phyloP scores from a whole-genome alignment of 2,888 invertebrate genomes.

The Andrena praecox region DNA sequence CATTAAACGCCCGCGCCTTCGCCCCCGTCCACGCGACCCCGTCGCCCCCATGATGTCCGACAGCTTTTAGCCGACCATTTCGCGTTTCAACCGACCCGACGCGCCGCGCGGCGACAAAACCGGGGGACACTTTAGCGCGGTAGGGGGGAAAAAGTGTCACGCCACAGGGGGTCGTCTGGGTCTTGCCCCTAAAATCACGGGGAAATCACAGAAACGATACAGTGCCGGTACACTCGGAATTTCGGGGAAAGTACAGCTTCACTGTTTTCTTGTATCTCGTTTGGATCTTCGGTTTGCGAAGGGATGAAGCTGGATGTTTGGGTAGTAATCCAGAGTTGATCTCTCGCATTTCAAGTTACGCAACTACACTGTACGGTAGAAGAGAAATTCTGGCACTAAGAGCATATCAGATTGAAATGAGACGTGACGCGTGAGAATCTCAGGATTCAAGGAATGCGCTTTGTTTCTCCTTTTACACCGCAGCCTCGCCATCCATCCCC shows the following conservation, averaged over 20 bases:
- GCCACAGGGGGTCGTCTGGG: not conserved
- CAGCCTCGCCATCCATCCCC: not conserved
- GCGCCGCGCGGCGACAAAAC: not conserved
- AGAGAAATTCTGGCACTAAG: too few relatives aligned
- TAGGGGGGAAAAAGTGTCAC: not conserved
- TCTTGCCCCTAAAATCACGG: not conserved
- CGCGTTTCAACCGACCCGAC: not conserved
- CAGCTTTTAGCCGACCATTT: constrained; percentile 15
- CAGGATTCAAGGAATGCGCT: not conserved
- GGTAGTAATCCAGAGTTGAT: too few relatives aligned
- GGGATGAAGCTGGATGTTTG: too few relatives aligned
- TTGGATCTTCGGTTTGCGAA: too few relatives aligned
- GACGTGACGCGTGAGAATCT: too few relatives aligned
- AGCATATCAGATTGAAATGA: too few relatives aligned
- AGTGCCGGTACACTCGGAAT: too few relatives aligned
- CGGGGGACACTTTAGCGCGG: not conserved
- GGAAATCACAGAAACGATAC: too few relatives aligned
- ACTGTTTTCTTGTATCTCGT: too few relatives aligned
- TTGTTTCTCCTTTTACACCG: not conserved
- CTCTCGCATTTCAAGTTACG: too few relatives aligned
- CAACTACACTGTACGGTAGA: too few relatives aligned
- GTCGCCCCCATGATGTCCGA: not conserved
- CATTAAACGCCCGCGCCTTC: constrained; percentile 42
- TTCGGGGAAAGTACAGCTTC: too few relatives aligned
- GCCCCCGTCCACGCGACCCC: constrained; percentile 13